A percentile compares a stretch with the other conserved stretches of the same genome.
These are phyloP conservation scores for Pseudocheirus occidentalis DNA, from an alignment of 2,797 vertebrate genomes.

Conservation along the genomic window DNA sequence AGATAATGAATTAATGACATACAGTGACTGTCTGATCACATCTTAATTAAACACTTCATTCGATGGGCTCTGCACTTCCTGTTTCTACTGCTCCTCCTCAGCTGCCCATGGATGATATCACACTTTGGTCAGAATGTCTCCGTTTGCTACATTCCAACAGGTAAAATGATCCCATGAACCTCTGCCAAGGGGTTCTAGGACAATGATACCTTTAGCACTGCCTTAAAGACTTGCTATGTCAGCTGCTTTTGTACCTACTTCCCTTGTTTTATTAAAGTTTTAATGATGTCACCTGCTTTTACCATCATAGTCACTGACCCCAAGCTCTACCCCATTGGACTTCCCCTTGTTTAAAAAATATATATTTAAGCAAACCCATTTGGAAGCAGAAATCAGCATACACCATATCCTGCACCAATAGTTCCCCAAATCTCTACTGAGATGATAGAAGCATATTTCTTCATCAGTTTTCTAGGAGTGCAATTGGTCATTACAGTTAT, in stretches of 20 bases:
- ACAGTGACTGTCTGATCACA: constrained; percentile 74
- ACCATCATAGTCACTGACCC: background rate
- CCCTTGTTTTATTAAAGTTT: background rate
- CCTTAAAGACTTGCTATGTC: background rate
- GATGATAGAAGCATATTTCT: background rate
- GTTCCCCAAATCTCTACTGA: background rate
- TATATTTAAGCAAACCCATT: background rate
- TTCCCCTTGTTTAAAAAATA: background rate
- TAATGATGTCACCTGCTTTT: background rate
- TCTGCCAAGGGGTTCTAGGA: background rate
- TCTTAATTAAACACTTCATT: constrained; percentile 73
- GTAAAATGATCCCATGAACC: constrained; percentile 23
- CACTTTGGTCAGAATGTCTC: constrained; percentile 18
- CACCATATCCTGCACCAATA: background rate
- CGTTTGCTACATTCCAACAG: constrained; percentile 11
- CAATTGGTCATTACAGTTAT: background rate
- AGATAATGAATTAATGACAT: constrained; percentile 76
- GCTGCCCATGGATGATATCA: background rate
- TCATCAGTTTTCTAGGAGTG: background rate
- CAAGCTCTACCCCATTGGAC: background rate
- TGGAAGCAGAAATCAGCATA: background rate
- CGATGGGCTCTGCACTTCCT: constrained; percentile 35
- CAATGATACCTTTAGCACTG: constrained; percentile 1
- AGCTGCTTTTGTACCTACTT: background rate
- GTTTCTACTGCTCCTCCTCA: constrained; percentile 14